phyloP scores from a whole-genome alignment of 2,113 vertebrate genomes.

The Prolemur simus region DNA sequence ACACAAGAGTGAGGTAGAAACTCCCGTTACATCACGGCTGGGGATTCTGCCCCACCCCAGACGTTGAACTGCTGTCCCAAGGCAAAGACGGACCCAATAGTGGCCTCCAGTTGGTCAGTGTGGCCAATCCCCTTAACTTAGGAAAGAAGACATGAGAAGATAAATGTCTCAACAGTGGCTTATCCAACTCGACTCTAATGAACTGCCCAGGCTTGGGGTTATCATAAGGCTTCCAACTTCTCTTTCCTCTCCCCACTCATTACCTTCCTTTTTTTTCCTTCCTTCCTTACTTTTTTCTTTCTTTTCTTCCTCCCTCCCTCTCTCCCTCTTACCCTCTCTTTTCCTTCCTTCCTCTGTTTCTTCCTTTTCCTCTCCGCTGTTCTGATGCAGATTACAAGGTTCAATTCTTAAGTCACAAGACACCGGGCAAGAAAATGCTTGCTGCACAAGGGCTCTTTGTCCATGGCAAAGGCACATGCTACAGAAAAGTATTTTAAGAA shows the following conservation, averaged over 20 bases:
- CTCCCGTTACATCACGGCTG: slow-evolving; percentile 84
- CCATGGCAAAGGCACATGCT: slow-evolving; percentile 56
- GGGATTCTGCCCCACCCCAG: slow-evolving; percentile 50
- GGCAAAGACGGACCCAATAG: rapidly evolving
- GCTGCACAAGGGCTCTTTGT: slow-evolving; percentile 43
- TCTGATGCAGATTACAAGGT: slow-evolving; percentile 72
- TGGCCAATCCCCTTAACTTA: not conserved
- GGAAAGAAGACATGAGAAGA: not conserved
- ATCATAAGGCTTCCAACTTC: not conserved
- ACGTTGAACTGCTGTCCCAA: not conserved
- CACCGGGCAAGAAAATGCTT: slow-evolving; percentile 39
- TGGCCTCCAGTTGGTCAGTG: not conserved
- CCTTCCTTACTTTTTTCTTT: no score
- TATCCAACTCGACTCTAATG: slow-evolving; percentile 58
- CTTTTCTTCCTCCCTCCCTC: not conserved
- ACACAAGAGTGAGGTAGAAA: slow-evolving; percentile 84
- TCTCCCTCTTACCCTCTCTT: no score
- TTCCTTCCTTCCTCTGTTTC: not conserved
- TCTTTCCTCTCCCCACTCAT: not conserved
- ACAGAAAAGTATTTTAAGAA: slow-evolving; percentile 65
- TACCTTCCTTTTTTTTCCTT: no score
- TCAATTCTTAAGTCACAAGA: slow-evolving; percentile 79
- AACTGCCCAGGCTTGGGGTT: slow-evolving; percentile 42
- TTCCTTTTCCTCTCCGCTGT: not conserved
- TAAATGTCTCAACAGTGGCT: slow-evolving; percentile 41